A percentile compares a stretch with the other conserved stretches of the same genome.
Conservation (phyloP, 2,888 invertebrate species). For the Lycaena phlaeas region DNA sequence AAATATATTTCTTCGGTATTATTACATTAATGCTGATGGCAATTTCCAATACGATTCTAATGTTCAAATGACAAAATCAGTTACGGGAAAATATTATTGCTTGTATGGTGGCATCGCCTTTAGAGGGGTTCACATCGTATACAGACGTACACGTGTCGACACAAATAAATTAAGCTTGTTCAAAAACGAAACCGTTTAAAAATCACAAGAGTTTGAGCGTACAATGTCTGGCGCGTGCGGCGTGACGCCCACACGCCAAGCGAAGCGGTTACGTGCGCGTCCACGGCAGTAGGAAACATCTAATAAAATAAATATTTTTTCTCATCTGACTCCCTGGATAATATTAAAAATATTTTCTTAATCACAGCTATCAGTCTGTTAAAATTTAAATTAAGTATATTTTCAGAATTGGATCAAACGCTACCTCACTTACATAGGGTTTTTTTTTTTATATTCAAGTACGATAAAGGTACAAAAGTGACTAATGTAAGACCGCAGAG, state of each 20-base stretch:
- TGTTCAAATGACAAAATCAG: no score
- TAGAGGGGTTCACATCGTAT: neutral
- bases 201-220: slow-evolving; percentile 12
- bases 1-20: no score
- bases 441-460: slow-evolving; percentile 59
- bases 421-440: slow-evolving; percentile 59
- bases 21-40: no score
- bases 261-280: slow-evolving; percentile 58
- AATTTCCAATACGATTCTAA: no score
- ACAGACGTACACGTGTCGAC: slow-evolving; percentile 3
- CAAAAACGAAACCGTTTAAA: slow-evolving; percentile 2
- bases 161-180: slow-evolving; percentile 9
- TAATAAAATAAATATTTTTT: slow-evolving; percentile 66
- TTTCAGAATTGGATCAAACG: slow-evolving; percentile 68
- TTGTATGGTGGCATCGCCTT: neutral
- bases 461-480: slow-evolving; percentile 69
- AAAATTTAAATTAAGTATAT: slow-evolving; percentile 74
- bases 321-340: slow-evolving; percentile 72
- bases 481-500: slow-evolving; percentile 68
- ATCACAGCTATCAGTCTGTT: slow-evolving; percentile 74
- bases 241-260: slow-evolving; percentile 45
- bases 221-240: slow-evolving; percentile 19
- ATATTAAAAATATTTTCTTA: slow-evolving; percentile 73
- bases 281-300: slow-evolving; percentile 64
- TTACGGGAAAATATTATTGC: neutral